Evolutionary conservation across 2,113 vertebrate species (phyloP), one percentile per base, ranked within the genome.

Genomic region (Variabilichromis moorii): DNA sequence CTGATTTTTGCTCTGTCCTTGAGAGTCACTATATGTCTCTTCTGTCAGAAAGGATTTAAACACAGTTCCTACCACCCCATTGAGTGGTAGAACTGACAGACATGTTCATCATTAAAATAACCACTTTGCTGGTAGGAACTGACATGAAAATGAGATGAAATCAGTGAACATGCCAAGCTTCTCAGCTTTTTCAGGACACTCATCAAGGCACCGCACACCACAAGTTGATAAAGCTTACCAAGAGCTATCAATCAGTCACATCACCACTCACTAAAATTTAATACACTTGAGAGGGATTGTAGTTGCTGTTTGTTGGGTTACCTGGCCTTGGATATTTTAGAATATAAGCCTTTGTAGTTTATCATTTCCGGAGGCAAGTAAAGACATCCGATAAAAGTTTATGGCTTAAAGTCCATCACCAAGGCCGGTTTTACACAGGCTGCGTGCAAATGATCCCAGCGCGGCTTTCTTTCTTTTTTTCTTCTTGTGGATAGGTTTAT

Each of bases 311-410:
- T 91, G 85, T 86, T 86, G 80, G 9, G 37, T 76, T 68, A 28
- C 33, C 55, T 83, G 90, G 92, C 91, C 93, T 94, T 93, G 88
- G 28, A 9, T 63, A 40, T 79, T 83, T 85, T 12, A 90, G 59
- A 78, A 84, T 85, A 10, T 42, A n/a, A 84, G 28, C n/a, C 21
- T n/a, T 4, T 76, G 40, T 84, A 66, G 24, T 91, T 88, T 76
- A 89, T 93, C 68, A 90, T 71, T 86, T 66, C 47, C 8, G 71
- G 28, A 94, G 54, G 53, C 80, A 86, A 86, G 82, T 92, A 90
- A 93, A 92, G 73, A 86, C 45, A 24, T 12, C 26, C 26, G 57
- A 90, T 93, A 92, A 93, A 93, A 55, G 59, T 86, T 88, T 82
- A 89, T 26, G 45, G 16, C 80, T 88, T 54, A 35, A 79, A 88